These are phyloP conservation scores for Cephalopachus bancanus DNA, from an alignment of 2,797 vertebrate genomes.

Conservation along the genomic window DNA sequence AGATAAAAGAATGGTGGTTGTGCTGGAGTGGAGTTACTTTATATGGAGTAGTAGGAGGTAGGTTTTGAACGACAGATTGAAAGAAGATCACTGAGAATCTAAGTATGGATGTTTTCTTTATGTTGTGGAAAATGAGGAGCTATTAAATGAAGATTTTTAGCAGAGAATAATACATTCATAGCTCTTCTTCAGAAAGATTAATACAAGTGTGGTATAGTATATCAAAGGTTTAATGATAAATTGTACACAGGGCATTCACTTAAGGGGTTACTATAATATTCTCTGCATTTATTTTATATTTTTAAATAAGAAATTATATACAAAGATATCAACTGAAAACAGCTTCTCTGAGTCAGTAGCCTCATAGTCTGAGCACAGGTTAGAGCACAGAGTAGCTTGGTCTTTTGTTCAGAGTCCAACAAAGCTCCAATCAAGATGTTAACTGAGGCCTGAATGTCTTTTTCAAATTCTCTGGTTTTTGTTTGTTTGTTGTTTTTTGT, in stretches of 20 bases:
- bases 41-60: neutral
- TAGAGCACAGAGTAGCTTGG: neutral
- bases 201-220: neutral
- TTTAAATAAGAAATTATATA: neutral
- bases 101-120: neutral
- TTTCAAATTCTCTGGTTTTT: neutral
- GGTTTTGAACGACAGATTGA: neutral
- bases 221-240: slow-evolving; percentile 35
- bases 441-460: neutral
- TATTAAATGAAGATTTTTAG: neutral
- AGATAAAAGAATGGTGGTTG: neutral
- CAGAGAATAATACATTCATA: neutral
- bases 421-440: neutral
- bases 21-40: neutral
- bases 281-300: neutral
- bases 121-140: neutral
- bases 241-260: neutral
- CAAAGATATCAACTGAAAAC: neutral
- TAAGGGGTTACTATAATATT: neutral
- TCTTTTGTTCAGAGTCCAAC: neutral
- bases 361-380: neutral
- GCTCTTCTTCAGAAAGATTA: slow-evolving; percentile 36
- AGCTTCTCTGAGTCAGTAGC: neutral
- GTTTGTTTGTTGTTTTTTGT: neutral
- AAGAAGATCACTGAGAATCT: neutral